A percentile compares a stretch with the other conserved stretches of the same genome.
phyloP scores from a whole-genome alignment of 35 echinoderm and acorn worm species.

The Ophioderma brevispina region DNA sequence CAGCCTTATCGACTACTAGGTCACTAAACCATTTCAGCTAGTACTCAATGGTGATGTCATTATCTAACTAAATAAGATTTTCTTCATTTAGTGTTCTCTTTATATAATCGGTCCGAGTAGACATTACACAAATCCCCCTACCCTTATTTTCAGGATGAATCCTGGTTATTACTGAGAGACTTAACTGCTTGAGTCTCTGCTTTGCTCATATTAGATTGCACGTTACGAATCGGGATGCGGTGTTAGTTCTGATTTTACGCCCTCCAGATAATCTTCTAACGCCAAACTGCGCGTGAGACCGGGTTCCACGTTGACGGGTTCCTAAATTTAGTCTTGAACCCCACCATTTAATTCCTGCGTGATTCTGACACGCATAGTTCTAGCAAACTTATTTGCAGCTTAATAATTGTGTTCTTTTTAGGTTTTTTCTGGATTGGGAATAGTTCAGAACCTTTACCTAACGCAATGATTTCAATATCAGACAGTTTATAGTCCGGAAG shows the following conservation, averaged over 20 bases:
- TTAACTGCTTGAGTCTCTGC: not conserved
- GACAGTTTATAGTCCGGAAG: not conserved
- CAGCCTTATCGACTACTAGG: not conserved
- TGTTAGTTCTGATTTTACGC: not conserved
- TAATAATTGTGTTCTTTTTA: not conserved
- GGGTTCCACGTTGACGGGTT: not conserved
- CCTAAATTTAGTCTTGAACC: not conserved
- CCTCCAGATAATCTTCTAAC: not conserved
- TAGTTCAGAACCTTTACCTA: slow-evolving; percentile 5
- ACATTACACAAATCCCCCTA: slow-evolving; percentile 7
- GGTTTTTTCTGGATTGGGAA: not conserved
- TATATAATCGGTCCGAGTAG: not conserved
- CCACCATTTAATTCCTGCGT: not conserved
- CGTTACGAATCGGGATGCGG: slow-evolving; percentile 3
- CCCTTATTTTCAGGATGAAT: not conserved
- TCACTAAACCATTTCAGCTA: not conserved
- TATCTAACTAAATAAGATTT: not conserved
- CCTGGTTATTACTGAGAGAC: not conserved
- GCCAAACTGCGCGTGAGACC: not conserved
- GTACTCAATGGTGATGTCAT: not conserved
- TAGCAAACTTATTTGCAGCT: not conserved
- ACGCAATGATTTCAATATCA: not conserved
- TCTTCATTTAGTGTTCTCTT: not conserved
- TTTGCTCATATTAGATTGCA: not conserved
- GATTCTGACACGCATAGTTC: not conserved